These are phyloP conservation scores for Tanaodytes sp. DNA, from an alignment of 2,888 invertebrate species.

Conservation along the genomic window DNA sequence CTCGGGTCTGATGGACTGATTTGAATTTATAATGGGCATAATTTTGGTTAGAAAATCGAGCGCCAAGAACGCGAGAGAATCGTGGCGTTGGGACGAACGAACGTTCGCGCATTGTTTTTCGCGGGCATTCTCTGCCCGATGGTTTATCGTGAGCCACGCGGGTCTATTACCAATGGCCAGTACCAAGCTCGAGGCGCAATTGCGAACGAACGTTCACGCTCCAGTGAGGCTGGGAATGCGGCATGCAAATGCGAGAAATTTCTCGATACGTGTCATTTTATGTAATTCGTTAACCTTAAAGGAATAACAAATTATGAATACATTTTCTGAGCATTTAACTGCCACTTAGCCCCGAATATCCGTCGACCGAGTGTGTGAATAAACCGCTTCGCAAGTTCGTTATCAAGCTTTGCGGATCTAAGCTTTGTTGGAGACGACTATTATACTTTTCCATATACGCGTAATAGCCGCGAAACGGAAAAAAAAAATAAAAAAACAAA, in stretches of 20 bases:
- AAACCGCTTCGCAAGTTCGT: no score
- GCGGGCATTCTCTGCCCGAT: constrained; percentile 34
- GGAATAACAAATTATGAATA: constrained; percentile 28
- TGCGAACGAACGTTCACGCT: constrained; percentile 47
- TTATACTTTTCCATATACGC: no score
- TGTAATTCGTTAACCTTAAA: constrained; percentile 19
- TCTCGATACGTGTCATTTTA: constrained; percentile 46
- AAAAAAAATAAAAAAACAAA: no score
- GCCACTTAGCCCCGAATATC: no score
- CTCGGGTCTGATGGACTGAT: constrained; percentile 28
- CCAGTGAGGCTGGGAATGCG: constrained; percentile 33
- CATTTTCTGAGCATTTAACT: no score
- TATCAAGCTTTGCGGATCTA: no score
- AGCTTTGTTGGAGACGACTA: no score
- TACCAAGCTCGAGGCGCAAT: constrained; percentile 42
- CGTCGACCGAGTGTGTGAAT: no score
- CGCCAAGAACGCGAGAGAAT: no score
- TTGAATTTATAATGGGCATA: constrained; percentile 68
- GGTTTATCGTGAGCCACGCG: constrained; percentile 43
- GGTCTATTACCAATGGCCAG: constrained; percentile 33
- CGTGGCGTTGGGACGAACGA: no score
- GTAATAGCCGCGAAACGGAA: no score
- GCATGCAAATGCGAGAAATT: constrained; percentile 44
- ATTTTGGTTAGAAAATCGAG: constrained; percentile 28
- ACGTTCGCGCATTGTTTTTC: constrained; percentile 22